phyloP scores from a whole-genome alignment of 2,888 invertebrate genomes.

The Synanthedon andrenaeformis region DNA sequence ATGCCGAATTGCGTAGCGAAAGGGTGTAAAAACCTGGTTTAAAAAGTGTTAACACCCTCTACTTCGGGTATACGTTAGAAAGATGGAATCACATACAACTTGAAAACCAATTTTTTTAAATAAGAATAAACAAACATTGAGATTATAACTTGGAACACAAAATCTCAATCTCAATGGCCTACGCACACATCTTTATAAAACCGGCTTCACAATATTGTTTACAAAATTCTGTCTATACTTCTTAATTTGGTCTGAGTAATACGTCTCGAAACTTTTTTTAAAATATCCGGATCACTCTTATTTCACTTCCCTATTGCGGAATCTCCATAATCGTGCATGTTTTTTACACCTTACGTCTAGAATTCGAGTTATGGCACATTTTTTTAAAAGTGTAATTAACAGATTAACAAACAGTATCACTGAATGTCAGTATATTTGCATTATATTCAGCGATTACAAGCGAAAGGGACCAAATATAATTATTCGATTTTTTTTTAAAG shows the following conservation, averaged over 20 bases:
- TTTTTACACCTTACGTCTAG: constrained; percentile 25
- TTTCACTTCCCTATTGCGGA: background rate
- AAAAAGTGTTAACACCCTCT: no score
- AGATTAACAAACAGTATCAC: constrained; percentile 37
- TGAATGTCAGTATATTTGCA: constrained; percentile 34
- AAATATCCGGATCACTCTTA: background rate
- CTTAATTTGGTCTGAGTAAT: constrained; percentile 1
- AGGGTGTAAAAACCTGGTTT: no score
- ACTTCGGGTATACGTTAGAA: no score
- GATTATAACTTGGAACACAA: no score
- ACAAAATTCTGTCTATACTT: constrained; percentile 9
- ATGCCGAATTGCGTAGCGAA: no score
- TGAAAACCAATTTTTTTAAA: no score
- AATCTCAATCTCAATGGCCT: no score
- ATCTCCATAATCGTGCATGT: constrained; percentile 28
- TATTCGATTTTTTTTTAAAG: constrained; percentile 25
- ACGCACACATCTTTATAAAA: no score
- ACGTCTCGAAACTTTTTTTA: background rate
- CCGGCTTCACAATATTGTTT: no score
- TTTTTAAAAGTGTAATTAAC: constrained; percentile 39
- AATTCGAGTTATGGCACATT: constrained; percentile 24
- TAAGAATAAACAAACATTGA: no score
- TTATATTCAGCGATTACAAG: constrained; percentile 59
- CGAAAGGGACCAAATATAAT: constrained; percentile 67
- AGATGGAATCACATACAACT: no score